Base-by-base conservation (phyloP, 2,888 invertebrate species). In the Belgica antarctica region DNA sequence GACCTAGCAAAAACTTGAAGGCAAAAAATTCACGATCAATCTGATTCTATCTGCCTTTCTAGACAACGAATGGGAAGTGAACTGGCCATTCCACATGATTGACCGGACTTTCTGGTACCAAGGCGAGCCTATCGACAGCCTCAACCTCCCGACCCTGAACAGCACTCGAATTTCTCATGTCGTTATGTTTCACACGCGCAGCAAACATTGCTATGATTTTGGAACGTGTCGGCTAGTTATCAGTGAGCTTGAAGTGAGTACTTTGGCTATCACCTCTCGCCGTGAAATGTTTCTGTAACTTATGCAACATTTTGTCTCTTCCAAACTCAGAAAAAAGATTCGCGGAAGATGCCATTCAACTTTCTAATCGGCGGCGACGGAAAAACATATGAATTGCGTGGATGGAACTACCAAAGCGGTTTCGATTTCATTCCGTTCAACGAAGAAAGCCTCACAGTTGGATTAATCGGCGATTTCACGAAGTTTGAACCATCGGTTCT, bases 321-420 rank as follows among this genome's bases (percentile, higher is more conserved):
- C 59, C 24, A 70, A n/a, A n/a, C n/a, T n/a, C 17, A 22, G 52
- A 15, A 22, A 15, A 19, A 15, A 52, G 7, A 52, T 19, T 22
- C 22, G 2, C 3, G 2, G 2, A 22, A 52, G 2, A 10, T 52
- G 3, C 81, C 79, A 0, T 83, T 81, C 73, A 83, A 83, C 74
- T 84, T 83, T 71, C 73, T 83, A 62, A 77, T 84, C 63, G 81
- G 82, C 0, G 78, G 82, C 1, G 78, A 81, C 72, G 83, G 83
- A 0, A 77, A 80, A 73, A 78, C 78, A 0, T 83, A 81, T 71
- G 82, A 83, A 73, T 80, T 76, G 1, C 77, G 82, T 0, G 83
- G 84, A 0, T 84, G 83, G 83, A 74, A 76, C 1, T 74, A 75
- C 71, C 76, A 75, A 15, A 80, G 81, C 31, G 75, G 77, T 1